Evolutionary conservation across 2,888 invertebrate species (phyloP).

Genomic region (Drosophila stalkeri): DNA sequence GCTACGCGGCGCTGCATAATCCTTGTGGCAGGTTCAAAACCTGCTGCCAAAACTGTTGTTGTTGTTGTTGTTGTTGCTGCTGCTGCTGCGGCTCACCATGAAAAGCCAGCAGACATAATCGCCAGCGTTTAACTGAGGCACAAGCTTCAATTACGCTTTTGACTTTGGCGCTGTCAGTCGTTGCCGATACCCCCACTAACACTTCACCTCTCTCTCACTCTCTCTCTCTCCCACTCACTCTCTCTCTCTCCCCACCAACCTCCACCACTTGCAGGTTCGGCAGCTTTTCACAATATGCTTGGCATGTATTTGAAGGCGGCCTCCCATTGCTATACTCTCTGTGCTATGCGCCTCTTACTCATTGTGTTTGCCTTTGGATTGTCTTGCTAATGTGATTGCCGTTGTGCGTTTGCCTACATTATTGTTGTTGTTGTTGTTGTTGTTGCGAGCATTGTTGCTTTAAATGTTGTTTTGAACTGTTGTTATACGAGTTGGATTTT

Average conservation of each 20-base stretch:
- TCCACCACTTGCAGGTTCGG: constrained; percentile 42
- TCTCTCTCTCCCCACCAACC: no score
- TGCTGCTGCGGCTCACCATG: constrained; percentile 47
- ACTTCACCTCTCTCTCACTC: background rate
- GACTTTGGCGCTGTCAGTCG: constrained; percentile 52
- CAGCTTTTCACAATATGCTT: constrained; percentile 53
- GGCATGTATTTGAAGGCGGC: constrained; percentile 41
- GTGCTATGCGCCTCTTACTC: constrained; percentile 36
- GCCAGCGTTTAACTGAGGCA: constrained; percentile 70
- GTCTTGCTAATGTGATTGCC: constrained; percentile 44
- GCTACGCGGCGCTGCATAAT: constrained; percentile 49
- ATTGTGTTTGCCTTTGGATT: constrained; percentile 33
- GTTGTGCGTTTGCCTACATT: constrained; percentile 42
- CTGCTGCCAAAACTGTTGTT: constrained; percentile 21
- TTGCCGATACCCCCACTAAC: constrained; percentile 1
- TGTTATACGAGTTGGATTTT: constrained; percentile 39
- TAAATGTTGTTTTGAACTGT: constrained; percentile 18
- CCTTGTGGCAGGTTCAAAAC: constrained; percentile 67
- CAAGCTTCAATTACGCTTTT: constrained; percentile 75
- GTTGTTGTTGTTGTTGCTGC: constrained; percentile 1
- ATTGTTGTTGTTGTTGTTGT: constrained; percentile 1
- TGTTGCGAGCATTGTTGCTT: constrained; percentile 9
- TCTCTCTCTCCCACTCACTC: no score
- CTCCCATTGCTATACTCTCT: constrained; percentile 41
- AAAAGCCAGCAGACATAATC: constrained; percentile 72